Evolutionary conservation across 2,113 vertebrate genomes (phyloP), one percentile per base, ranked within the genome.

Genomic region (Channa maculata): DNA sequence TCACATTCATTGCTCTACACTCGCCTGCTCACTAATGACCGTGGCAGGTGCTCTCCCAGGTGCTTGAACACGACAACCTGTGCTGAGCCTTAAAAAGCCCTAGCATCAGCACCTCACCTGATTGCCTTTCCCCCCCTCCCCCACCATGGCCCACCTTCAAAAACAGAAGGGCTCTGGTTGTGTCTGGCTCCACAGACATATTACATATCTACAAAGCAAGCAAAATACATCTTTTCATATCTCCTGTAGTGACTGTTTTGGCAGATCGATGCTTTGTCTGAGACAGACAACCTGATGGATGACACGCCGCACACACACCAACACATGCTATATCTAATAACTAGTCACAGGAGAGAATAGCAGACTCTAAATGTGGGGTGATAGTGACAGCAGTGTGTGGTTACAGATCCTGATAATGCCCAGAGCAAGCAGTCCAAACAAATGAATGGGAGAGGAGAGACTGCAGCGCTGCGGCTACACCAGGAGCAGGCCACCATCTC

Each of bases 41-140:
- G 9, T 59, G 76, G 89, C 90, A 90, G 88, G 86, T 91, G 84
- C 85, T 84, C 80, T 88, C 86, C 87, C 80, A 82, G 72, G 84
- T 89, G 92, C 76, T 79, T 66, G 84, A 80, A 24, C 70, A 77
- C 77, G 85, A 75, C 51, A 6, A 86, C 36, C 77, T 8, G 41
- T 24, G 71, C 71, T 57, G 63, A 74, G 72, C 71, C 63, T 83
- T 84, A 89, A 88, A 88, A 89, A 90, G 75, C 34, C 78, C 74
- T 79, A 73, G 87, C 89, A 91, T 87, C 85, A 89, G 87, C 90
- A 86, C 76, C 81, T 76, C 5, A 0, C 6, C 54, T 24, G 24
- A 24, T 24, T 24, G 57, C 60, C 48, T 13, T 11, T 54, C 46
- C 53, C 4, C 3, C 6, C 70, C 14, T 10, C 39, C 57, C 37